phyloP scores from a whole-genome alignment of 2,797 vertebrate species.

The Crenichthys baileyi region DNA sequence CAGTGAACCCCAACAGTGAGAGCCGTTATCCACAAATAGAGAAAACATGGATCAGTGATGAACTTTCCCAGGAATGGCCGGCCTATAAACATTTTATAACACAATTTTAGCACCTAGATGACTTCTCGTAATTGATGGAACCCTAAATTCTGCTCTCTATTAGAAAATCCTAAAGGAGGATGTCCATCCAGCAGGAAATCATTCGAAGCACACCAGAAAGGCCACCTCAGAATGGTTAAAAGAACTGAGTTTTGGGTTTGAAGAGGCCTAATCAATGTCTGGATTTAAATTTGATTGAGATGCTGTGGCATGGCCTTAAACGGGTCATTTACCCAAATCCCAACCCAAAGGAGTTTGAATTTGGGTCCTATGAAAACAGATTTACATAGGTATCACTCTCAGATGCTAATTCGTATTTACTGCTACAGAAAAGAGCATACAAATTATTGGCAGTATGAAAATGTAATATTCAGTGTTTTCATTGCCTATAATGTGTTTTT shows the following conservation, averaged over 20 bases:
- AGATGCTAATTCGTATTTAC: not conserved
- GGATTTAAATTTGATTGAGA: not conserved
- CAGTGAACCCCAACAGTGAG: not conserved
- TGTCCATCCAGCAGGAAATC: not conserved
- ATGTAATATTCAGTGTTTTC: not conserved
- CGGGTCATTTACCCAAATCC: not conserved
- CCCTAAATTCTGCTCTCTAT: not conserved
- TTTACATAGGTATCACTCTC: not conserved
- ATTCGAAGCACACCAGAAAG: not conserved
- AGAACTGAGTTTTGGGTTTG: not conserved
- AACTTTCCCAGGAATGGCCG: not conserved
- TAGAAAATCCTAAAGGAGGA: not conserved
- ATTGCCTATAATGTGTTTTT: conserved; percentile 11
- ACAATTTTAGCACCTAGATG: not conserved
- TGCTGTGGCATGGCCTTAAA: not conserved
- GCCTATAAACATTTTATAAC: not conserved
- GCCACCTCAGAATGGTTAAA: not conserved
- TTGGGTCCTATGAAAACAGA: not conserved
- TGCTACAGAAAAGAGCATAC: not conserved
- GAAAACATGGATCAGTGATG: not conserved
- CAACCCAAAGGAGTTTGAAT: not conserved
- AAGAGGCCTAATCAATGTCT: not conserved
- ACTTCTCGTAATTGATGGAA: not conserved
- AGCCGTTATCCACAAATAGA: not conserved
- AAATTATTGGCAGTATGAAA: not conserved